Conservation (phyloP, 2,888 invertebrate species). For the Phaedon cochleariae region DNA sequence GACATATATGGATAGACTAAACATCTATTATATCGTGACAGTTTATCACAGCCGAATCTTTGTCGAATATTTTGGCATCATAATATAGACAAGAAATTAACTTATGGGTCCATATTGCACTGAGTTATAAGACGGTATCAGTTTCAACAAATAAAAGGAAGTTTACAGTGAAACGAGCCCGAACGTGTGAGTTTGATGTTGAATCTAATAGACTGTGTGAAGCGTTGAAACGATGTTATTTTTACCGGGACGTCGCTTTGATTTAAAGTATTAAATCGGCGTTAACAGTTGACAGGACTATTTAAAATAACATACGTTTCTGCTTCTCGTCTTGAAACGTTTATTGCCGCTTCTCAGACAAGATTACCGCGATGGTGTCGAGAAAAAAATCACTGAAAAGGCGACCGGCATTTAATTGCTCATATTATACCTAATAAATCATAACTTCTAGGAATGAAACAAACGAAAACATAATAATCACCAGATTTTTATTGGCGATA, state of each 20-base stretch:
- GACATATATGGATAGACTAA: no score
- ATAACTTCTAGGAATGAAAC: constrained; percentile 42
- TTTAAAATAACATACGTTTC: constrained; percentile 59
- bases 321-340: constrained; percentile 53
- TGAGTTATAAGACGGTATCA: neutral
- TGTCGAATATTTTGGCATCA: no score
- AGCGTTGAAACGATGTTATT: constrained; percentile 53
- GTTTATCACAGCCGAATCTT: no score
- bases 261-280: constrained; percentile 56
- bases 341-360: constrained; percentile 41
- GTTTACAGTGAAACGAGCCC: constrained; percentile 26
- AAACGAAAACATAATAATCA: constrained; percentile 44
- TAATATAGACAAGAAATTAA: no score
- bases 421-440: constrained; percentile 48
- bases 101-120: no score
- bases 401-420: constrained; percentile 44
- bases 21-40: no score
- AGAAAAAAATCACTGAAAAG: constrained; percentile 39
- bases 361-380: constrained; percentile 31
- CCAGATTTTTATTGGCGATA: constrained; percentile 43
- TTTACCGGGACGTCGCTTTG: constrained; percentile 53
- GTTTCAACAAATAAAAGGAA: constrained; percentile 24
- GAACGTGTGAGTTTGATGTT: constrained; percentile 43
- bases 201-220: constrained; percentile 48
- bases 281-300: constrained; percentile 56